Percentiles rank a stretch among this genome's conserved stretches.
Conservation (phyloP, 2,797 vertebrate genomes). For the Scarus forsteni region DNA sequence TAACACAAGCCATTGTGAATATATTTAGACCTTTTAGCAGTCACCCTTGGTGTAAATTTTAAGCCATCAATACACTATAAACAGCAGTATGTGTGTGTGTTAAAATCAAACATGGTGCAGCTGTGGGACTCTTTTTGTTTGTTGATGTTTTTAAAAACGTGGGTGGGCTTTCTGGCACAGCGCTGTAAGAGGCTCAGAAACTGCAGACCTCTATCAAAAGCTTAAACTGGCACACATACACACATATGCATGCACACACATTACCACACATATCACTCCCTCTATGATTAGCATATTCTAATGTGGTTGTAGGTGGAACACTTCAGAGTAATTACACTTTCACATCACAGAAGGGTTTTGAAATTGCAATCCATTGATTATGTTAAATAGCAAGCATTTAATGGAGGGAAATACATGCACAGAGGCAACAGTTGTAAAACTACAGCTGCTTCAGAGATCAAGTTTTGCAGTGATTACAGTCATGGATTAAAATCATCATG, state of each 20-base stretch:
- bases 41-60: not conserved
- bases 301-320: conserved; percentile 54
- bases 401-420: conserved; percentile 8
- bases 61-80: not conserved
- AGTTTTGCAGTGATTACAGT: conserved; percentile 22
- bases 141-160: conserved; percentile 1
- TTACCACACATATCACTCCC: conserved; percentile 17
- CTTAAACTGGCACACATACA: conserved; percentile 1
- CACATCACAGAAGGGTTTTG: conserved; percentile 39
- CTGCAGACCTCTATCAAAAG: conserved; percentile 8
- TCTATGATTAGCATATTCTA: conserved; percentile 63
- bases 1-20: conserved; percentile 9
- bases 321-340: conserved; percentile 56
- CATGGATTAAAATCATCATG: conserved; percentile 28
- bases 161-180: conserved; percentile 5
- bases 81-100: not conserved
- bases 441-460: conserved; percentile 31
- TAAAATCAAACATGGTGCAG: not conserved
- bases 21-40: not conserved
- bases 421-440: conserved; percentile 34
- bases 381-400: conserved; percentile 45
- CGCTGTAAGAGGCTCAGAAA: conserved; percentile 7
- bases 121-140: not conserved
- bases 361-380: conserved; percentile 60
- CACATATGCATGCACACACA: no score